Percentiles rank a stretch among this genome's conserved stretches.
These are phyloP conservation scores for Triplophysa bombifrons DNA, from an alignment of 2,797 vertebrate genomes.

Conservation along the genomic window DNA sequence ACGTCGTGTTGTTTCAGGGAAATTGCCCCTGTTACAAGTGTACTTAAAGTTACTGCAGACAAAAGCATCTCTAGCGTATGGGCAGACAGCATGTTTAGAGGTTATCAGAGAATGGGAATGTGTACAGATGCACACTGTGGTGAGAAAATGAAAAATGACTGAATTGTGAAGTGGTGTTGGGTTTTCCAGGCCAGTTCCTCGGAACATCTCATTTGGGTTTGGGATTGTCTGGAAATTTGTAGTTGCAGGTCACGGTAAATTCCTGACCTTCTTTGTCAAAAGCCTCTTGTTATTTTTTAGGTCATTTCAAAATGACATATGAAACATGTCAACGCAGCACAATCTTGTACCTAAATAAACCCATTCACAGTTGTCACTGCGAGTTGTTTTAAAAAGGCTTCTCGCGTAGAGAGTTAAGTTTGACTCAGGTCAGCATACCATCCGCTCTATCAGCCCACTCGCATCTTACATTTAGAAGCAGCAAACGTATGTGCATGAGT, in stretches of 20 bases:
- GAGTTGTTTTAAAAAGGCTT: not conserved
- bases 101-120: conserved; percentile 7
- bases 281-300: not conserved
- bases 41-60: not conserved
- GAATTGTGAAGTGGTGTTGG: conserved; percentile 20
- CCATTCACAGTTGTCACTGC: not conserved
- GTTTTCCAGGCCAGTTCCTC: conserved; percentile 25
- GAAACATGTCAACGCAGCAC: not conserved
- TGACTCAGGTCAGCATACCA: conserved; percentile 40
- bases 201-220: conserved; percentile 17
- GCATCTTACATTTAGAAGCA: conserved; percentile 4
- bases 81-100: not conserved
- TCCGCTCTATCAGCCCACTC: not conserved
- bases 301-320: not conserved
- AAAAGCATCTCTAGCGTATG: not conserved
- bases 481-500: conserved; percentile 26
- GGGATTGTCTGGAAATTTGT: conserved; percentile 16
- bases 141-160: conserved; percentile 27
- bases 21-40: not conserved
- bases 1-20: not conserved
- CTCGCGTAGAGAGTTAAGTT: not conserved
- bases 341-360: not conserved
- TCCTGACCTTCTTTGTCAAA: conserved; percentile 15
- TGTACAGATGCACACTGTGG: conserved; percentile 3
- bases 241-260: conserved; percentile 12